These are phyloP conservation scores for Maniola hyperantus DNA, from an alignment of 2,888 invertebrate genomes.

Conservation along the genomic window DNA sequence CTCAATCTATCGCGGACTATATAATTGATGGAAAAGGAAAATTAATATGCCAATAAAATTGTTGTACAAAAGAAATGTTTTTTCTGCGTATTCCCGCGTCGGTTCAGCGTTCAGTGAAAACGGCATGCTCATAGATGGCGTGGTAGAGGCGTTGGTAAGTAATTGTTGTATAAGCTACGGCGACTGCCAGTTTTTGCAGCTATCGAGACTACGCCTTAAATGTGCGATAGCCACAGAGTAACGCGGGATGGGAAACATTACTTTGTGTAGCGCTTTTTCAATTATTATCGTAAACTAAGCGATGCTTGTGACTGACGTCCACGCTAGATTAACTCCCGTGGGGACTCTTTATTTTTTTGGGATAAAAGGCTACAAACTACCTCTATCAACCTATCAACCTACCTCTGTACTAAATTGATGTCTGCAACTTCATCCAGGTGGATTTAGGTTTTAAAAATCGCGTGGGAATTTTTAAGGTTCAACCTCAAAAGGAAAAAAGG, in stretches of 20 bases:
- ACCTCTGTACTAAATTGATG: too few species aligned
- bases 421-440: too few species aligned
- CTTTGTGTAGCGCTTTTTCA: not conserved
- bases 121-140: conserved; percentile 29
- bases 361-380: too few species aligned
- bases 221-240: conserved; percentile 8
- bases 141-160: conserved; percentile 59
- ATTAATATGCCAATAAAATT: not conserved
- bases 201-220: conserved; percentile 43
- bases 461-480: too few species aligned
- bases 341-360: too few species aligned
- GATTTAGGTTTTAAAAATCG: too few species aligned
- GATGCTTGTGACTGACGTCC: too few species aligned
- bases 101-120: conserved; percentile 17
- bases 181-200: conserved; percentile 51
- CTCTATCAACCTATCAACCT: too few species aligned
- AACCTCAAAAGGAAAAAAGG: too few species aligned
- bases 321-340: too few species aligned
- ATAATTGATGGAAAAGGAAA: not conserved
- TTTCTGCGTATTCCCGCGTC: not conserved
- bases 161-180: conserved; percentile 62
- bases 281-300: too few species aligned
- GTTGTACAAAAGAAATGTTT: not conserved
- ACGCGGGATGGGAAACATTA: not conserved
- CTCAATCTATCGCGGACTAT: too few species aligned